Conservation (phyloP, 2,797 vertebrate species). For the Lateolabrax maculatus region DNA sequence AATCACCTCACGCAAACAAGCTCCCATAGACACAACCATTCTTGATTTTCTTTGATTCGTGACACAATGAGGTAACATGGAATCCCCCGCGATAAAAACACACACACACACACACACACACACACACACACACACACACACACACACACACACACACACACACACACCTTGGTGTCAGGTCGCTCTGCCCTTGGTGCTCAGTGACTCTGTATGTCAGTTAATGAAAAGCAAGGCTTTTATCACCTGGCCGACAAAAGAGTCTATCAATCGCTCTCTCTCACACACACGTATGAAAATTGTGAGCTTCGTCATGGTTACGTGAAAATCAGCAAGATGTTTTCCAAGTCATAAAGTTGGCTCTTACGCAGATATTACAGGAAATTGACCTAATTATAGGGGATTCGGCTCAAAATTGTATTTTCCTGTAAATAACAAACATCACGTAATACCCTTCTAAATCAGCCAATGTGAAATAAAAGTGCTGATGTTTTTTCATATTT, state of each 20-base stretch:
- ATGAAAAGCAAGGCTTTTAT: constrained; percentile 79
- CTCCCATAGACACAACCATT: constrained; percentile 51
- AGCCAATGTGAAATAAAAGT: neutral
- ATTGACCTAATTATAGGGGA: constrained; percentile 12
- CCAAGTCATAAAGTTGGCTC: neutral
- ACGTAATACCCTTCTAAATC: neutral
- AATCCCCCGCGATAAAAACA: constrained; percentile 60
- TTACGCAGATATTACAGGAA: constrained; percentile 31
- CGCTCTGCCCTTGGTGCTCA: constrained; percentile 79
- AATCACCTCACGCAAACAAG: constrained; percentile 43
- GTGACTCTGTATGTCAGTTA: constrained; percentile 81
- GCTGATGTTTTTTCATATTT: neutral
- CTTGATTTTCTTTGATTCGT: constrained; percentile 54
- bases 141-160: constrained; percentile 52
- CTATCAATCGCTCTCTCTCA: constrained; percentile 35
- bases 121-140: constrained; percentile 37
- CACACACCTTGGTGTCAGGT: constrained; percentile 81
- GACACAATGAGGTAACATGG: constrained; percentile 57
- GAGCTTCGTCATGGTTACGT: constrained; percentile 4
- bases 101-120: constrained; percentile 50
- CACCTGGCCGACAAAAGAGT: constrained; percentile 71
- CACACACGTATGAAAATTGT: neutral
- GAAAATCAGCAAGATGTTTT: constrained; percentile 26
- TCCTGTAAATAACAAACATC: constrained; percentile 22
- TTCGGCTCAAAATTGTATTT: constrained; percentile 24